Percentiles rank a stretch among this genome's conserved stretches.
These are phyloP conservation scores for Thymallus thymallus DNA, from an alignment of 2,113 vertebrate genomes.

Conservation along the genomic window DNA sequence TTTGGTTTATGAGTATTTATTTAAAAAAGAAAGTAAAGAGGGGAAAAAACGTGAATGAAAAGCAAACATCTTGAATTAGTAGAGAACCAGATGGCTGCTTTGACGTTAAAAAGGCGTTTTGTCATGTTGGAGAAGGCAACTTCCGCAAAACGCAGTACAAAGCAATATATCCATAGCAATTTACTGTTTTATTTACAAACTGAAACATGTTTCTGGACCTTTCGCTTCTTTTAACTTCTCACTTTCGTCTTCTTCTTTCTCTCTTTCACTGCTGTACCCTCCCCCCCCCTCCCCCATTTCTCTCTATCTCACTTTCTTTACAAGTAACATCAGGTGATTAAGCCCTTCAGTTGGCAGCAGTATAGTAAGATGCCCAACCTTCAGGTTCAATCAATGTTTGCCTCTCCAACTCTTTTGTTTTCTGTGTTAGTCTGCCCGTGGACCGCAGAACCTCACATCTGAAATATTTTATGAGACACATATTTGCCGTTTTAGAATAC, in stretches of 20 bases:
- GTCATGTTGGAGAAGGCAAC: conserved; percentile 72
- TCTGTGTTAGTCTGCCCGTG: conserved; percentile 38
- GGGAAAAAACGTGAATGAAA: conserved; percentile 50
- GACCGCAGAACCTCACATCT: conserved; percentile 64
- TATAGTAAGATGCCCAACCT: conserved; percentile 16
- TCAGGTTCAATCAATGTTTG: conserved; percentile 17
- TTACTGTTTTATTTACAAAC: conserved; percentile 78
- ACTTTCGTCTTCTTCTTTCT: conserved; percentile 4
- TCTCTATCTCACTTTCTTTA: conserved; percentile 6
- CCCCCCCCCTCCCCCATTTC: background rate
- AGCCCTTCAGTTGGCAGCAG: conserved; percentile 20
- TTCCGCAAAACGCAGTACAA: conserved; percentile 70
- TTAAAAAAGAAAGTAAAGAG: conserved; percentile 52
- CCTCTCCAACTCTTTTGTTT: background rate
- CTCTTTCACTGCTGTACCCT: background rate
- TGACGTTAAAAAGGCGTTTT: conserved; percentile 70
- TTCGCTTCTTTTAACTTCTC: conserved; percentile 39
- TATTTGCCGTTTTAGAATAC: conserved; percentile 69
- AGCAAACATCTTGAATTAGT: conserved; percentile 73
- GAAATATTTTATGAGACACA: conserved; percentile 75
- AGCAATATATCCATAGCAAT: conserved; percentile 74
- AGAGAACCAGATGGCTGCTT: conserved; percentile 73
- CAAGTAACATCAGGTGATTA: conserved; percentile 21
- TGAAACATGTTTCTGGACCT: conserved; percentile 69
- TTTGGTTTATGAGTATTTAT: conserved; percentile 28